Conservation (phyloP, 1,140 invertebrate genomes). For the Trialeurodes vaporariorum region DNA sequence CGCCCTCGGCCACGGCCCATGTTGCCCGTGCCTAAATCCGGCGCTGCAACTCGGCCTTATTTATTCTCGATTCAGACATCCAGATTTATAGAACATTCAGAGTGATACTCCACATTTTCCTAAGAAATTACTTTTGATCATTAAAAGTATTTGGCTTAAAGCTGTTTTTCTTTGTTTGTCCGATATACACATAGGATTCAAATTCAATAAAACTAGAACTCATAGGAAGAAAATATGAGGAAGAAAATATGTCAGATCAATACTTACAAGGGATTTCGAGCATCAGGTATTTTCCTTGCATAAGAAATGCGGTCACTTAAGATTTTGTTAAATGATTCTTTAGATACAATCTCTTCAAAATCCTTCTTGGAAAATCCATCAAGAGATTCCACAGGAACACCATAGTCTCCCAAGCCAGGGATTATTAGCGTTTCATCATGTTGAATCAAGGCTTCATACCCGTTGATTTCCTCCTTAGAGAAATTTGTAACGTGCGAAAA, state of each 20-base stretch:
- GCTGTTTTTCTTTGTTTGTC: too few relatives aligned
- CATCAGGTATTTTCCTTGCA: conserved; percentile 69
- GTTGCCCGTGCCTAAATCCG: too few relatives aligned
- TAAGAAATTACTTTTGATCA: too few relatives aligned
- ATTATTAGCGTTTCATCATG: conserved; percentile 39
- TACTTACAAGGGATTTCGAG: conserved; percentile 58
- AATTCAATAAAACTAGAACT: too few relatives aligned
- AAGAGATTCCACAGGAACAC: conserved; percentile 45
- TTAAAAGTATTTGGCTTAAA: too few relatives aligned
- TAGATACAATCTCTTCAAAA: conserved; percentile 56
- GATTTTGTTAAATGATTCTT: conserved; percentile 81
- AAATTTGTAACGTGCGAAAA: not conserved
- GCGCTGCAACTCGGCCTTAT: too few relatives aligned
- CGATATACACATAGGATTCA: too few relatives aligned
- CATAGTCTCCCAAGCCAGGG: conserved; percentile 57
- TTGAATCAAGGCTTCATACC: conserved; percentile 19
- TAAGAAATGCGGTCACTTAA: conserved; percentile 80
- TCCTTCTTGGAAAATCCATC: conserved; percentile 40
- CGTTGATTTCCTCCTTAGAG: not conserved
- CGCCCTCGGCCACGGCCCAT: too few relatives aligned
- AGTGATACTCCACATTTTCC: too few relatives aligned
- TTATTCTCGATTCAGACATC: too few relatives aligned
- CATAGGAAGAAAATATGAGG: too few relatives aligned
- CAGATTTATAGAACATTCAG: too few relatives aligned
- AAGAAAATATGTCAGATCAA: not conserved